Base-by-base conservation (phyloP, 2,888 invertebrate species). In the Suillia variegata region DNA sequence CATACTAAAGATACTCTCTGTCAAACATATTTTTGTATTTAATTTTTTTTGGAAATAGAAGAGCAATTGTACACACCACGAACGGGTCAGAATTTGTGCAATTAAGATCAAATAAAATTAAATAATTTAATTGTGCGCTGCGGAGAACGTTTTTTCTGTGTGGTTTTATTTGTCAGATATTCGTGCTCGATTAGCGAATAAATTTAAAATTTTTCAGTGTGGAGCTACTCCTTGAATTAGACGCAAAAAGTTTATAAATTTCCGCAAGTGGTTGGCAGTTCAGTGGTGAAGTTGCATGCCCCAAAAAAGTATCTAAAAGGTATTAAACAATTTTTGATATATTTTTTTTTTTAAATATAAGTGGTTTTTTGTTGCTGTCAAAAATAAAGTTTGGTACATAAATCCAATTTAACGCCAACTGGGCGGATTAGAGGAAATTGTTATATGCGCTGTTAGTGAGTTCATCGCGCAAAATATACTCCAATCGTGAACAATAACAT, bases 391-490 rank as follows among this genome's bases (percentile, higher is more conserved):
- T n/a, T n/a, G n/a, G n/a, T n/a, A n/a, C n/a, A n/a, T n/a, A n/a
- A n/a, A n/a, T n/a, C n/a, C n/a, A 26, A 38, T 12, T 38, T 5
- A 38, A 38, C 38, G n/a, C 3, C n/a, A 61, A 48, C 57, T 59
- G 51, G 58, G 58, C 51, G 56, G 51, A 20, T 18, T 31, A 5
- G 31, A 8, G n/a, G n/a, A n/a, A n/a, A n/a, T n/a, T 26, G 56
- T 38, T 3, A 20, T 34, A 51, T 21, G 42, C 20, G 18, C 42
- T 33, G 31, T 20, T 53, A 69, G 74, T 75, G 75, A 75, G 76
- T 75, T 75, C 76, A 75, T 75, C 75, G 75, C 76, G 74, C 71
- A 76, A 74, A 75, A 75, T 76, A 76, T 69, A 68, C 50, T 17
- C 17, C 18, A 52, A 8, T 34, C 34, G 18, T 52, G 20, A 34